These are phyloP conservation scores for Tethea ocularis DNA, from an alignment of 2,888 invertebrate species.

Conservation along the genomic window DNA sequence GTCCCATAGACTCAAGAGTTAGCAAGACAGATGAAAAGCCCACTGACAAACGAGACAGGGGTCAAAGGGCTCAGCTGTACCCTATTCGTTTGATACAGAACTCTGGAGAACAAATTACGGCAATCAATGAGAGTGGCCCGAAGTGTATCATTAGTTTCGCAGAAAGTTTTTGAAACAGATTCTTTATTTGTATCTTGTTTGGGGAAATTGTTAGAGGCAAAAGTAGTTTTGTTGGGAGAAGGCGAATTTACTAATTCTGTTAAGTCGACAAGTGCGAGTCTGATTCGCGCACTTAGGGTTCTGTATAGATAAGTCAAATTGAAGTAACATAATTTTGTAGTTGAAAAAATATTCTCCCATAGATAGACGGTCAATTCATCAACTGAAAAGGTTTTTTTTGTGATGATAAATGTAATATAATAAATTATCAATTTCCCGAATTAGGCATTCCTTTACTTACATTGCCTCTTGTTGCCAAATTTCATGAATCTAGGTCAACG, in stretches of 20 bases:
- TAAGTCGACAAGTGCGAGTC: too few species aligned
- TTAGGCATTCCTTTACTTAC: too few species aligned
- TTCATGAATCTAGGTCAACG: too few species aligned
- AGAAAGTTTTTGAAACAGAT: background rate
- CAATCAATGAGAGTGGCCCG: slow-evolving; percentile 28
- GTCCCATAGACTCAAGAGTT: background rate
- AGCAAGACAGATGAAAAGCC: background rate
- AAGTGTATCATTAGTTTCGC: slow-evolving; percentile 8
- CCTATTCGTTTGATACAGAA: slow-evolving; percentile 28
- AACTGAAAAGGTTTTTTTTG: too few species aligned
- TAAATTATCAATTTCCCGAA: too few species aligned
- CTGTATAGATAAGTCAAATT: too few species aligned
- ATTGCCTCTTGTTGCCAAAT: too few species aligned
- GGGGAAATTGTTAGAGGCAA: background rate
- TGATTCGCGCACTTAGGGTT: too few species aligned
- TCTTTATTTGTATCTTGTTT: slow-evolving; percentile 1
- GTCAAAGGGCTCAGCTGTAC: background rate
- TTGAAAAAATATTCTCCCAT: too few species aligned
- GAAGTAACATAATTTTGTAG: too few species aligned
- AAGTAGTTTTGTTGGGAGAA: background rate
- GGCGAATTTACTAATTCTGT: background rate
- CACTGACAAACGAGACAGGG: background rate
- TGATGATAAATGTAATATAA: too few species aligned
- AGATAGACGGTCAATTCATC: too few species aligned
- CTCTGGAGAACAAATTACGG: slow-evolving; percentile 28